phyloP scores from a whole-genome alignment of 2,888 invertebrate genomes.

The Hirtodrosophila alboralis region DNA sequence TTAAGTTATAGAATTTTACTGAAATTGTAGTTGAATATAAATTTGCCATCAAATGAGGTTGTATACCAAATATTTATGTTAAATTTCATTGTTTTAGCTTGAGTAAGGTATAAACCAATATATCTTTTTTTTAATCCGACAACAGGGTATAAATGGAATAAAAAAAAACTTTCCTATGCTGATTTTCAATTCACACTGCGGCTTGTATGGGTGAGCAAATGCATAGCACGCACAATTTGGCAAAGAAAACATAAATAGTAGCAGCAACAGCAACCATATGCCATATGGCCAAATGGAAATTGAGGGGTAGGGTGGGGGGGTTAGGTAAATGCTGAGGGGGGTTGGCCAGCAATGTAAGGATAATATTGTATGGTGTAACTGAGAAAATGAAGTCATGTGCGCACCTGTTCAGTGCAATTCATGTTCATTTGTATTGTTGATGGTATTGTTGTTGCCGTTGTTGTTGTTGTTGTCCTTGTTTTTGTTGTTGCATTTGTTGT shows the following conservation, averaged over 20 bases:
- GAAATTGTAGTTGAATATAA: too few relatives aligned
- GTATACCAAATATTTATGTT: too few relatives aligned
- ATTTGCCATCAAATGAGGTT: too few relatives aligned
- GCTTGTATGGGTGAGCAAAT: slow-evolving; percentile 31
- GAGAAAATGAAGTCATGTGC: slow-evolving; percentile 77
- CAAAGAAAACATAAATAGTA: slow-evolving; percentile 73
- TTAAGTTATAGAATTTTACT: too few relatives aligned
- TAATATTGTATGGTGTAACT: slow-evolving; percentile 56
- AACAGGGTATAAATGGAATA: too few relatives aligned
- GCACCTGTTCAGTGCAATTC: slow-evolving; percentile 77
- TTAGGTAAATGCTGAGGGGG: neutral
- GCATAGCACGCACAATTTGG: slow-evolving; percentile 73
- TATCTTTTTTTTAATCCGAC: too few relatives aligned
- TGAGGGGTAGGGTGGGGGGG: neutral
- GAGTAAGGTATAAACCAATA: too few relatives aligned
- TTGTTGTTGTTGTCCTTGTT: slow-evolving; percentile 12
- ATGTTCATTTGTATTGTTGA: slow-evolving; percentile 77
- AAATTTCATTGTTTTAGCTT: too few relatives aligned
- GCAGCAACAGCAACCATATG: slow-evolving; percentile 61
- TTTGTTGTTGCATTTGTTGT: slow-evolving; percentile 32
- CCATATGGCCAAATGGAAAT: slow-evolving; percentile 16
- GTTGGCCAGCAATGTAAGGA: slow-evolving; percentile 49
- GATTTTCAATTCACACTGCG: slow-evolving; percentile 42
- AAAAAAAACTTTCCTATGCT: slow-evolving; percentile 36
- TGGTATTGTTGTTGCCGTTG: slow-evolving; percentile 36